phyloP scores from a whole-genome alignment of 2,797 vertebrate genomes.

The Poliocrania exsul region DNA sequence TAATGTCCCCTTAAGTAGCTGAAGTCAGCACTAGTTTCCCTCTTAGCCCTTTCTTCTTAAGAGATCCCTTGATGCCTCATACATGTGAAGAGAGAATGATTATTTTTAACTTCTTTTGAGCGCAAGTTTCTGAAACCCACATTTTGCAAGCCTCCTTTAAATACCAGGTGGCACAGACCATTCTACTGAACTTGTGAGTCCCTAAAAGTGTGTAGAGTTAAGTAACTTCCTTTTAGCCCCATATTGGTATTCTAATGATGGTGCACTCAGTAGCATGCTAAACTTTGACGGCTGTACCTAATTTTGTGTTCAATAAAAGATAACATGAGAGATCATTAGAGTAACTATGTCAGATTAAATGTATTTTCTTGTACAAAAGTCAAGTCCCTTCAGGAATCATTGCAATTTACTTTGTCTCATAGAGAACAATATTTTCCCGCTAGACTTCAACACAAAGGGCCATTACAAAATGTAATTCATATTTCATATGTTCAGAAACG shows the following conservation, averaged over 20 bases:
- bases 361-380: constrained; percentile 80
- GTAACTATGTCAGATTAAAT: constrained; percentile 84
- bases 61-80: background rate
- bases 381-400: constrained; percentile 83
- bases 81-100: background rate
- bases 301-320: constrained; percentile 81
- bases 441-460: constrained; percentile 83
- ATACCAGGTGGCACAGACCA: background rate
- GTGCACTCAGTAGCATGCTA: constrained; percentile 48
- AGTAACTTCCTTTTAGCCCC: constrained; percentile 49
- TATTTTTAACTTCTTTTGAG: background rate
- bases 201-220: constrained; percentile 17
- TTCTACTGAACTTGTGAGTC: background rate
- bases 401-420: constrained; percentile 88
- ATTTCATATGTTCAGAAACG: constrained; percentile 91
- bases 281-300: constrained; percentile 67
- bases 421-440: constrained; percentile 82
- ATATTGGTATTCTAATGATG: constrained; percentile 60
- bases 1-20: rapidly evolving
- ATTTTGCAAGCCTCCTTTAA: background rate
- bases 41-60: background rate
- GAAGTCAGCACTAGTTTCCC: background rate
- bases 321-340: constrained; percentile 82
- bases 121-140: background rate
- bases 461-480: constrained; percentile 93